Percentiles rank a stretch among this genome's conserved stretches.
Evolutionary conservation across 2,797 vertebrate species (phyloP).

Genomic region (Sylvilagus floridanus): DNA sequence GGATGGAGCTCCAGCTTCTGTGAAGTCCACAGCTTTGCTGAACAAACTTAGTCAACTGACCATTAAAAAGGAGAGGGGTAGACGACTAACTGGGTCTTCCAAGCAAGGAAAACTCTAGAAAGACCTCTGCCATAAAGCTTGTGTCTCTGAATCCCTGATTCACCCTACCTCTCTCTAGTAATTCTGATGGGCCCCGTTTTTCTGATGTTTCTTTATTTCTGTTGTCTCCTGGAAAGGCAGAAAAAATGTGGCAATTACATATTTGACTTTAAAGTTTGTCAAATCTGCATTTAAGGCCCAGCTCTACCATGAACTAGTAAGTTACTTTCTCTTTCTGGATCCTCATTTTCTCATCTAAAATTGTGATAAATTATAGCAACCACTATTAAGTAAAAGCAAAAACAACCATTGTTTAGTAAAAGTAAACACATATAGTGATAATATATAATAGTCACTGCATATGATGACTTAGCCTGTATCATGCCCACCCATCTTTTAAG

Average conservation of each 20-base stretch:
- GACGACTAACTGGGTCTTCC: not conserved
- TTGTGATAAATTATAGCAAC: conserved; percentile 5
- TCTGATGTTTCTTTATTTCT: not conserved
- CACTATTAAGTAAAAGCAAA: not conserved
- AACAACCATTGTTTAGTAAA: too few relatives aligned
- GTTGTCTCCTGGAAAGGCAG: not conserved
- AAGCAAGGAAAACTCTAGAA: not conserved
- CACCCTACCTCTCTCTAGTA: not conserved
- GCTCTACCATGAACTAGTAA: not conserved
- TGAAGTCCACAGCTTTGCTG: not conserved
- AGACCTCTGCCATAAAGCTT: not conserved
- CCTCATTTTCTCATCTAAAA: conserved; percentile 51
- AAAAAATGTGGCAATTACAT: not conserved
- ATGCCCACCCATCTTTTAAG: not conserved
- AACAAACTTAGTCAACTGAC: not conserved
- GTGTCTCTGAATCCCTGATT: not conserved
- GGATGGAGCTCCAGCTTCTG: too few relatives aligned
- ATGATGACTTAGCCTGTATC: not conserved
- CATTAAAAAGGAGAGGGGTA: not conserved
- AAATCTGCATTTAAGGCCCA: not conserved
- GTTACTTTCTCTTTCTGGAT: not conserved
- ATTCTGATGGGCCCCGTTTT: not conserved
- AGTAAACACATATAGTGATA: too few relatives aligned
- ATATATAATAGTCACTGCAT: too few relatives aligned
- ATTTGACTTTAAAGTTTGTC: not conserved